These are phyloP conservation scores for Clamator glandarius DNA, from an alignment of 2,797 vertebrate species.

Conservation along the genomic window DNA sequence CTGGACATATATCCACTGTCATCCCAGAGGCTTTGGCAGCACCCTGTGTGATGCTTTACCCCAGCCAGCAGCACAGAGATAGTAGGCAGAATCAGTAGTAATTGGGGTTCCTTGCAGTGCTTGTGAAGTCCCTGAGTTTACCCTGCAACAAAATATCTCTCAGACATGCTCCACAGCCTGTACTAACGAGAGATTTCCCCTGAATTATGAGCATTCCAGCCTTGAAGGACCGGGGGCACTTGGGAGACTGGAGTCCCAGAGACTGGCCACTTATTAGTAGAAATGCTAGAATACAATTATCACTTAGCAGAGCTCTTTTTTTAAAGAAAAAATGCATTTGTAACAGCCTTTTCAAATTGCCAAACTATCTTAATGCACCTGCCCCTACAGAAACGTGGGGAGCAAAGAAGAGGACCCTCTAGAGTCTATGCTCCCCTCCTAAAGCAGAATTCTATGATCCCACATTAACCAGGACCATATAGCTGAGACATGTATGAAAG, in stretches of 20 bases:
- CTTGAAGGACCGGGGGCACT: not conserved
- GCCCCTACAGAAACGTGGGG: not conserved
- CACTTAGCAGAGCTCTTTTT: not conserved
- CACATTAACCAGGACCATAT: not conserved
- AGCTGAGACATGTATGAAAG: not conserved
- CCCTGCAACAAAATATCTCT: not conserved
- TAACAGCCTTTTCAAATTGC: not conserved
- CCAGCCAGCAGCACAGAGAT: not conserved
- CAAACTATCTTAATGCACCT: not conserved
- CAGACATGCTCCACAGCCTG: not conserved
- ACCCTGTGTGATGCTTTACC: not conserved
- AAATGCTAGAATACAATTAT: not conserved
- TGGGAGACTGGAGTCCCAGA: not conserved
- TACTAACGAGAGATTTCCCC: not conserved
- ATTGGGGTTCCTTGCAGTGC: not conserved
- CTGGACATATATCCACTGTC: not conserved
- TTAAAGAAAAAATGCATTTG: not conserved
- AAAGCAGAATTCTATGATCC: not conserved
- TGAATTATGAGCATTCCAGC: not conserved
- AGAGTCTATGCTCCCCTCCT: fast-evolving
- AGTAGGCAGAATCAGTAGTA: not conserved
- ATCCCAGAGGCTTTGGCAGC: not conserved
- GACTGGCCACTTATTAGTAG: not conserved
- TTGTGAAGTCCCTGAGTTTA: slow-evolving; percentile 52
- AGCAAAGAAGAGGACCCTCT: not conserved